These are phyloP conservation scores for Phocides pigmalion DNA, from an alignment of 1,140 invertebrate species.

Conservation along the genomic window DNA sequence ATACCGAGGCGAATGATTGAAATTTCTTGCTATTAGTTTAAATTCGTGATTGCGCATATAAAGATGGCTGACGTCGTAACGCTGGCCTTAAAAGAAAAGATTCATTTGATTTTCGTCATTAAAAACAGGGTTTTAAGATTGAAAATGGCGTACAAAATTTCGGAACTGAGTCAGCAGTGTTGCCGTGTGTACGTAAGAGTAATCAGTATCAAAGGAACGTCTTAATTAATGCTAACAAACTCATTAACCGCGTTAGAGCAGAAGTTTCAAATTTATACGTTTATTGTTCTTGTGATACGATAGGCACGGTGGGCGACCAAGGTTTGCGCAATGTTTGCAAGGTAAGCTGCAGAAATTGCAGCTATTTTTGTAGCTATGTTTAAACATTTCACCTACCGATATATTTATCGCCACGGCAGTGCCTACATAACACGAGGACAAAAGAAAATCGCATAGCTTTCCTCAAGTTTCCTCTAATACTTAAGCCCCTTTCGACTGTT, in stretches of 20 bases:
- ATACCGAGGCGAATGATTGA: conserved; percentile 22
- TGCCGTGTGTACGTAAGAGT: conserved; percentile 30
- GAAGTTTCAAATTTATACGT: conserved; percentile 59
- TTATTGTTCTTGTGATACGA: conserved; percentile 46
- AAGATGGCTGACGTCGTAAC: conserved; percentile 1
- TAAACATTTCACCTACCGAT: too few relatives aligned
- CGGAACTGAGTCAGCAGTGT: conserved; percentile 2
- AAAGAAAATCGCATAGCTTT: background rate
- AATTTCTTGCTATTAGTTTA: conserved; percentile 33
- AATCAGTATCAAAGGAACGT: conserved; percentile 55
- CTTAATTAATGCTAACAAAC: conserved; percentile 70
- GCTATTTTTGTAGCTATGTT: background rate
- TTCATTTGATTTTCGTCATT: background rate
- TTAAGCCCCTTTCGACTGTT: background rate
- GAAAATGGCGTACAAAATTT: background rate
- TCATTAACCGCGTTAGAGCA: conserved; percentile 53
- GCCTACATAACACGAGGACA: too few relatives aligned
- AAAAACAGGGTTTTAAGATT: background rate
- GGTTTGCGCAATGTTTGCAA: conserved; percentile 5
- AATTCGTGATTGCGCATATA: conserved; percentile 21
- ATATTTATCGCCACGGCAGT: too few relatives aligned
- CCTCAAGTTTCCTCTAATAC: conserved; percentile 10
- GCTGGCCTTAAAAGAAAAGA: background rate
- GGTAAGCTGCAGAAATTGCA: background rate
- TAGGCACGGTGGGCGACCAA: background rate